phyloP scores from a whole-genome alignment of 2,888 invertebrate species.

The Epinotia demarniana region DNA sequence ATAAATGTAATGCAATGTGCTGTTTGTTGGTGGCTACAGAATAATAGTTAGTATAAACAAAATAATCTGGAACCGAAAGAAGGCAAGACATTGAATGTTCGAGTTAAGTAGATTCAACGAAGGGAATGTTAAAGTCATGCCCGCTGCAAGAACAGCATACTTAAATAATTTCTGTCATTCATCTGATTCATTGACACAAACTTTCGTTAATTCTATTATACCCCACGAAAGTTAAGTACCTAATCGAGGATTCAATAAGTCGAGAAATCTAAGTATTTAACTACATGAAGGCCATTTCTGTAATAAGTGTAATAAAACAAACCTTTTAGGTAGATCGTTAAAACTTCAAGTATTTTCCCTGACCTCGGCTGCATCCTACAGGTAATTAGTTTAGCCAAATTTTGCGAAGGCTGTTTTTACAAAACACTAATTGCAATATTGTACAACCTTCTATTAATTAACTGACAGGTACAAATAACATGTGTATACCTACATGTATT shows the following conservation, averaged over 20 bases:
- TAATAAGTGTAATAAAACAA: background rate
- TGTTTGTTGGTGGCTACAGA: too few relatives aligned
- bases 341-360: background rate
- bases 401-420: conserved; percentile 3
- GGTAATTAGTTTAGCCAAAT: conserved; percentile 6
- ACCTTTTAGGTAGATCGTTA: background rate
- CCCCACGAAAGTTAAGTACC: background rate
- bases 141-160: too few relatives aligned
- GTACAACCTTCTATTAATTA: conserved; percentile 13
- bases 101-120: too few relatives aligned
- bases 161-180: too few relatives aligned
- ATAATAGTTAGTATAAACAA: too few relatives aligned
- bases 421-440: background rate
- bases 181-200: background rate
- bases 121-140: too few relatives aligned
- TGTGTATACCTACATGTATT: background rate
- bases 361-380: conserved; percentile 20
- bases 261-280: background rate
- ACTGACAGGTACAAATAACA: background rate
- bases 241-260: background rate
- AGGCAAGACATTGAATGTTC: too few relatives aligned
- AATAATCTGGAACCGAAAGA: too few relatives aligned
- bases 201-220: background rate
- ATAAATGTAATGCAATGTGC: too few relatives aligned
- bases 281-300: background rate